These are phyloP conservation scores for Lacanobia oleracea DNA, from an alignment of 2,888 invertebrate genomes.

Conservation along the genomic window DNA sequence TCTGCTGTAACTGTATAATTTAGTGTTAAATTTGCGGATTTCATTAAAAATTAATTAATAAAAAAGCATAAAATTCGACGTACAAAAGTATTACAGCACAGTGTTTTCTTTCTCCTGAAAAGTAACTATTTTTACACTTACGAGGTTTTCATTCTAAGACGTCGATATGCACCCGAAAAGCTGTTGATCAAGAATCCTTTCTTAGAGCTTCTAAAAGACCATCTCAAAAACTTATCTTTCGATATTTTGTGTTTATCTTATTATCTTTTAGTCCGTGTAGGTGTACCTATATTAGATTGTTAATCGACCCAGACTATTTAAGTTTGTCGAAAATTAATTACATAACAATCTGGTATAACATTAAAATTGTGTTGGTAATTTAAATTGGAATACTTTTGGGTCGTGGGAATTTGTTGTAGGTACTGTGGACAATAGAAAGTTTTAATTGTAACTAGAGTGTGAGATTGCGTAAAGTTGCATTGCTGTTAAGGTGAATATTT, in stretches of 20 bases:
- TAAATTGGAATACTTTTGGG: slow-evolving; percentile 12
- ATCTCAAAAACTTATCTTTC: neutral
- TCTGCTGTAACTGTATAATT: too few species aligned
- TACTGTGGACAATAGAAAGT: slow-evolving; percentile 15
- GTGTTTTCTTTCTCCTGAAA: too few species aligned
- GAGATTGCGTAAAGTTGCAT: slow-evolving; percentile 7
- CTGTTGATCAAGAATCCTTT: too few species aligned
- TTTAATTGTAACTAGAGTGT: slow-evolving; percentile 21
- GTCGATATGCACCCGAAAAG: too few species aligned
- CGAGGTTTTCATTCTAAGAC: too few species aligned
- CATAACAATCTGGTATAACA: slow-evolving; percentile 1
- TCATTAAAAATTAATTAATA: too few species aligned
- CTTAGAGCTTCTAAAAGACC: neutral
- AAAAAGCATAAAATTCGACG: too few species aligned
- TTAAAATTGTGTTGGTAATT: slow-evolving; percentile 31
- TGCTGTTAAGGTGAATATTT: too few species aligned
- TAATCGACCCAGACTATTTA: neutral
- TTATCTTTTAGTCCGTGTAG: slow-evolving; percentile 18
- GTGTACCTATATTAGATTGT: slow-evolving; percentile 5
- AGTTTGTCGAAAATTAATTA: neutral
- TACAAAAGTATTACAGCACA: too few species aligned
- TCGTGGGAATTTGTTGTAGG: slow-evolving; percentile 23
- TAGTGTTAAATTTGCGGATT: too few species aligned
- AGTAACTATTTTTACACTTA: too few species aligned
- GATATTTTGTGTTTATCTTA: neutral